Conservation (phyloP, 2,888 invertebrate species). For the Mythimna loreyi region DNA sequence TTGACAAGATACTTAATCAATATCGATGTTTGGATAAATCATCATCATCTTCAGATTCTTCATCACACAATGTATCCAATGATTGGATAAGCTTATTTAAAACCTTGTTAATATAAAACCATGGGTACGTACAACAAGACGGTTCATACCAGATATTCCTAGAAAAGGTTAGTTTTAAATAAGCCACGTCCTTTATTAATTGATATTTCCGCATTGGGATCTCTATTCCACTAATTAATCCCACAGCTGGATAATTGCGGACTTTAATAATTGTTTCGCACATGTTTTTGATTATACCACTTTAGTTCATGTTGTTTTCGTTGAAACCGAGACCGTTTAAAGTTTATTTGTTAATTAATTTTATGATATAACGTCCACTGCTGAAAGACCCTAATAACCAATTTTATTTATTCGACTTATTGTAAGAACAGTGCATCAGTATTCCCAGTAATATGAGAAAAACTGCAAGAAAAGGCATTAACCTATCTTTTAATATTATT, state of each 20-base stretch:
- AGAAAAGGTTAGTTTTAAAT: constrained; percentile 68
- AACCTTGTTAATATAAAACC: background rate
- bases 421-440: background rate
- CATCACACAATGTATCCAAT: too few relatives aligned
- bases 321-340: constrained; percentile 2
- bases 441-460: background rate
- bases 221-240: constrained; percentile 62
- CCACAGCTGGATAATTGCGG: constrained; percentile 64
- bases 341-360: background rate
- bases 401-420: background rate
- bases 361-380: background rate
- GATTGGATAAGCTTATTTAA: background rate
- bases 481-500: too few relatives aligned
- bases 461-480: background rate
- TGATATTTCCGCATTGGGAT: constrained; percentile 76
- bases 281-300: constrained; percentile 67
- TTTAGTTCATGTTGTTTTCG: constrained; percentile 39
- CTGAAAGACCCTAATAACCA: background rate
- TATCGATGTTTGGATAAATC: too few relatives aligned
- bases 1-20: background rate
- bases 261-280: constrained; percentile 68
- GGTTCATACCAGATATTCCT: constrained; percentile 63
- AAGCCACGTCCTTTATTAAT: constrained; percentile 72
- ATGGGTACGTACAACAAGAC: constrained; percentile 57
- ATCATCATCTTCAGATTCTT: too few relatives aligned